A percentile compares a stretch with the other conserved stretches of the same genome.
Evolutionary conservation across 1,140 invertebrate genomes (phyloP).

Genomic region (Tigriopus japonicus): DNA sequence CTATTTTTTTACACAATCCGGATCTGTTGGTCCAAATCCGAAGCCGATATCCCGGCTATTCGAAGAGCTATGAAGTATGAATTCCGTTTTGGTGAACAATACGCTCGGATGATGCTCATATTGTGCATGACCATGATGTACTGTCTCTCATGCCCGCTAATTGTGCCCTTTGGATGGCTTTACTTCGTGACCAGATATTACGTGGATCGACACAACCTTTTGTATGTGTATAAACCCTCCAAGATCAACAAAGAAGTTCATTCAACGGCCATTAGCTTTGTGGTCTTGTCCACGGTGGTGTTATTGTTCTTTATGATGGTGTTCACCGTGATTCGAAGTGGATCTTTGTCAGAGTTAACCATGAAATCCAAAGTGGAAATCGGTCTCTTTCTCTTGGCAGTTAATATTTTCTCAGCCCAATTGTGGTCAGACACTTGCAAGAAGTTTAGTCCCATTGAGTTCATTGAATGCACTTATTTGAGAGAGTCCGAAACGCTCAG

Average conservation of each 20-base stretch:
- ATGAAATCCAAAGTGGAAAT: slow-evolving; percentile 28
- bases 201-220: slow-evolving; percentile 85
- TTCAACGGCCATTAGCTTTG: slow-evolving; percentile 39
- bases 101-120: slow-evolving; percentile 82
- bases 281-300: slow-evolving; percentile 36
- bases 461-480: slow-evolving; percentile 6
- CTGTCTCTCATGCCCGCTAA: slow-evolving; percentile 65
- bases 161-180: slow-evolving; percentile 68
- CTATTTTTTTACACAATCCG: slow-evolving; percentile 16
- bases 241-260: slow-evolving; percentile 41
- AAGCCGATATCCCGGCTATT: slow-evolving; percentile 66
- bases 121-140: slow-evolving; percentile 83
- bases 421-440: slow-evolving; percentile 37
- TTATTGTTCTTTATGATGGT: slow-evolving; percentile 35
- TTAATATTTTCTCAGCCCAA: slow-evolving; percentile 33
- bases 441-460: slow-evolving; percentile 30
- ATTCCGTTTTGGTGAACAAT: slow-evolving; percentile 78
- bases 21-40: slow-evolving; percentile 39
- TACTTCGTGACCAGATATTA: slow-evolving; percentile 79
- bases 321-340: slow-evolving; percentile 24
- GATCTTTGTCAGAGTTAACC: slow-evolving; percentile 14
- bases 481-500: neutral
- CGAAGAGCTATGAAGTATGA: slow-evolving; percentile 77
- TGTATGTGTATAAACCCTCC: slow-evolving; percentile 74
- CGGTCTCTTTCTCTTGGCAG: slow-evolving; percentile 32